A percentile compares a stretch with the other conserved stretches of the same genome.
Conservation (phyloP, 2,888 invertebrate genomes). For the Tetranychus piercei region DNA sequence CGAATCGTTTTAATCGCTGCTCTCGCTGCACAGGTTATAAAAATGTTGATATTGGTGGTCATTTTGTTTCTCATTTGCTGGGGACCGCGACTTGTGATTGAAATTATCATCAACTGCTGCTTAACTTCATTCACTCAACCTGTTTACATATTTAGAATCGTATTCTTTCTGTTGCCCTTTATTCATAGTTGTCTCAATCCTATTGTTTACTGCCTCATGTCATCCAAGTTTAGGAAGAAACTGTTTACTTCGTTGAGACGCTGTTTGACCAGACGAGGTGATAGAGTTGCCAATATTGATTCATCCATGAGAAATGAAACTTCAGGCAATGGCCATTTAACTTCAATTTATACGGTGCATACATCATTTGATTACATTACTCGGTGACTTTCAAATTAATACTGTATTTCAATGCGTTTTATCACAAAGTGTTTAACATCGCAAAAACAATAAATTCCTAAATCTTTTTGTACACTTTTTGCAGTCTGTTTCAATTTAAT, state of each 20-base stretch:
- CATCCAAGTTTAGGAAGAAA: constrained; percentile 30
- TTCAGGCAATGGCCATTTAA: neutral
- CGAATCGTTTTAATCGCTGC: neutral
- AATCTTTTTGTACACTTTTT: too few species aligned
- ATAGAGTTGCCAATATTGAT: neutral
- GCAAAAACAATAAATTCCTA: too few species aligned
- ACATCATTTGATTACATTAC: neutral
- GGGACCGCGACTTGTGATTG: constrained; percentile 37
- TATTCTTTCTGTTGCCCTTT: constrained; percentile 29
- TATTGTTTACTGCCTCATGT: constrained; percentile 33
- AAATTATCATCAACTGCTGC: constrained; percentile 32
- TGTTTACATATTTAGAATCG: constrained; percentile 30
- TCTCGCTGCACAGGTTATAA: constrained; percentile 35
- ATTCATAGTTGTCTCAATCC: constrained; percentile 31
- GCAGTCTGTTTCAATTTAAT: too few species aligned
- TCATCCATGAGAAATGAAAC: neutral
- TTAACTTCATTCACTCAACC: constrained; percentile 28
- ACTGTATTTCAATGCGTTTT: too few species aligned
- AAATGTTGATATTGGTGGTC: constrained; percentile 39
- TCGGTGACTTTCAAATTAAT: neutral
- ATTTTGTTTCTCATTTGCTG: constrained; percentile 36
- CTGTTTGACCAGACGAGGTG: neutral
- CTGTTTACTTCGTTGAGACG: constrained; percentile 28
- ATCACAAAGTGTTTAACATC: too few species aligned
- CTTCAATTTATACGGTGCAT: constrained; percentile 9